Evolutionary conservation across 2,113 vertebrate species (phyloP).

Genomic region (Callocephalon fimbriatum): DNA sequence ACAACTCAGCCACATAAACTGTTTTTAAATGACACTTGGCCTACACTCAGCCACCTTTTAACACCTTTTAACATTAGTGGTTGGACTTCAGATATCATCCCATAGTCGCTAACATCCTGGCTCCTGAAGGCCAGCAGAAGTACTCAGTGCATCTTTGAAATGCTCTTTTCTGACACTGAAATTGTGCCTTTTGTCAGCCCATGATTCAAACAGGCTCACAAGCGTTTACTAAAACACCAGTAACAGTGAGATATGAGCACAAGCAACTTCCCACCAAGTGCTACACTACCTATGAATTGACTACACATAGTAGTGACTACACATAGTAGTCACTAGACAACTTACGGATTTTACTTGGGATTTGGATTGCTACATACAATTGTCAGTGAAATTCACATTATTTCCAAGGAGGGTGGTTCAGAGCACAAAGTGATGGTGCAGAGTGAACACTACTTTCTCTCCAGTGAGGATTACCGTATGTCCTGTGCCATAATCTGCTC

Average conservation of each 20-base stretch:
- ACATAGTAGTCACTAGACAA: background rate
- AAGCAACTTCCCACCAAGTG: background rate
- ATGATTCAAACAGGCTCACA: background rate
- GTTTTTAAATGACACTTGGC: background rate
- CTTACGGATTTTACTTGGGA: background rate
- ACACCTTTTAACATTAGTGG: fast-evolving
- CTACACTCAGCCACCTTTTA: background rate
- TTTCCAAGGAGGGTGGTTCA: background rate
- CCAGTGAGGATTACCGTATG: fast-evolving
- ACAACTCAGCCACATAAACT: background rate
- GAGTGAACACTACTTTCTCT: background rate
- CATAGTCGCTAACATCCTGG: background rate
- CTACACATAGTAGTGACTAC: background rate
- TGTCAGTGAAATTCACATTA: conserved; percentile 3
- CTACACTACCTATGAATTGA: background rate
- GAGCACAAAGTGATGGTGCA: background rate
- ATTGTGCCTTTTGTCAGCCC: background rate
- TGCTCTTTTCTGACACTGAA: background rate
- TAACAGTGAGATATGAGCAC: background rate
- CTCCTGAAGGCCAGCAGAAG: background rate
- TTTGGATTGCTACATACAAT: conserved; percentile 3
- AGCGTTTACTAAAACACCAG: background rate
- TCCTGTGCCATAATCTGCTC: background rate
- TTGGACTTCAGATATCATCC: background rate
- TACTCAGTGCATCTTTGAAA: background rate